phyloP scores from a whole-genome alignment of 1,140 invertebrate species.

The Pachyrhynchus sulphureomaculatus region DNA sequence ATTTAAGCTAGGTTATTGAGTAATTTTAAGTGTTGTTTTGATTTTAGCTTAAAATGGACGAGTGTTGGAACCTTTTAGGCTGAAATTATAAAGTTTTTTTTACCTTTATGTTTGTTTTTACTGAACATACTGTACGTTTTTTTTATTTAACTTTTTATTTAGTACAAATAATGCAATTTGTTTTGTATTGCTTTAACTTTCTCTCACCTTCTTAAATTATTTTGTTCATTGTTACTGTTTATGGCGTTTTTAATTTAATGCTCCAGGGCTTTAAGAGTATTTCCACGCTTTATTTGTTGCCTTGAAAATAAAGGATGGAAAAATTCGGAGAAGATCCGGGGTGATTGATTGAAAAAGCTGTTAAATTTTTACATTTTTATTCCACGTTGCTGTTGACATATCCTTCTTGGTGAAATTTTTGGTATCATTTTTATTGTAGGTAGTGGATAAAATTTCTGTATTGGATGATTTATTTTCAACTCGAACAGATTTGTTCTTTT shows the following conservation, averaged over 20 bases:
- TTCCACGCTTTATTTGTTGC: not conserved
- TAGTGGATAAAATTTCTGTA: no score
- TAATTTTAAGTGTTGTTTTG: constrained; percentile 22
- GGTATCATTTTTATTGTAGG: no score
- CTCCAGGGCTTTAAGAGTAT: not conserved
- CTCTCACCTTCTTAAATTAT: constrained; percentile 27
- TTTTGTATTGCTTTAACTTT: constrained; percentile 34
- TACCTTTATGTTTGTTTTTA: constrained; percentile 26
- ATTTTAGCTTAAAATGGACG: constrained; percentile 24
- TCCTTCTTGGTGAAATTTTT: constrained; percentile 11
- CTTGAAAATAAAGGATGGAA: no score
- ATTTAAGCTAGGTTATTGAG: constrained; percentile 13
- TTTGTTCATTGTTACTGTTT: constrained; percentile 10
- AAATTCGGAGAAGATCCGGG: no score
- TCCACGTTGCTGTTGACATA: constrained; percentile 19
- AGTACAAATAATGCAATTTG: constrained; percentile 34
- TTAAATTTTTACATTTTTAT: constrained; percentile 5
- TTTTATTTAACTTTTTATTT: constrained; percentile 32
- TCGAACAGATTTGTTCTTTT: no score
- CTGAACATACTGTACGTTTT: constrained; percentile 11
- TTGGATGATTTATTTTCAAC: not conserved
- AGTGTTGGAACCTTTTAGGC: constrained; percentile 29
- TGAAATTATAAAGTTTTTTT: constrained; percentile 27
- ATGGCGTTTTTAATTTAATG: not conserved
- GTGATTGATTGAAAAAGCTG: no score